Conservation (phyloP, 2,888 invertebrate genomes). For the Drosophila heteroneura region DNA sequence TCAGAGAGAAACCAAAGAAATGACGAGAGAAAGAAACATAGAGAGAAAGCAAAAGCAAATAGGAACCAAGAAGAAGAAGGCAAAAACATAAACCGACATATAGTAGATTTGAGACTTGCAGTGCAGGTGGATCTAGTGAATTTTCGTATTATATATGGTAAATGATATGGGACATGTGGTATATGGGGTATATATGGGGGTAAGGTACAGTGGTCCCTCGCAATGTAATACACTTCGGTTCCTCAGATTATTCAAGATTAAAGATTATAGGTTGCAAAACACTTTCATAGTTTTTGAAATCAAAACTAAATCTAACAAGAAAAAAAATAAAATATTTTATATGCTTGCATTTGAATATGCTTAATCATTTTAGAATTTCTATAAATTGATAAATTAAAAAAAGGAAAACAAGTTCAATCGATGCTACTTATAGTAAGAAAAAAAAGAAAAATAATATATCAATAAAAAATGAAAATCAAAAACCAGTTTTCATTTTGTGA, state of each 20-base stretch:
- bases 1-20: conserved; percentile 25
- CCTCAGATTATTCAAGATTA: neutral
- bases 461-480: neutral
- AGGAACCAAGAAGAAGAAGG: conserved; percentile 4
- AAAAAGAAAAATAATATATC: neutral
- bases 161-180: neutral
- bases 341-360: neutral
- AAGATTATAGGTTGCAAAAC: neutral
- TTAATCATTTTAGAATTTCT: neutral
- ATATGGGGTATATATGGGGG: neutral
- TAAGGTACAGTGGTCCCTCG: neutral
- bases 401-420: neutral
- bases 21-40: conserved; percentile 21
- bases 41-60: conserved; percentile 26
- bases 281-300: neutral
- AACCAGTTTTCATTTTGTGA: neutral
- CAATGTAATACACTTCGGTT: neutral
- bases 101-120: conserved; percentile 15
- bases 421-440: neutral
- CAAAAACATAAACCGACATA: conserved; percentile 27
- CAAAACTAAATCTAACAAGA: neutral
- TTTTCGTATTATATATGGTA: neutral
- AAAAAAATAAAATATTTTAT: neutral
- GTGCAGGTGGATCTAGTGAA: conserved; percentile 34
- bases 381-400: neutral